Evolutionary conservation across 2,888 invertebrate species (phyloP).

Genomic region (Drosophila meridionalis): DNA sequence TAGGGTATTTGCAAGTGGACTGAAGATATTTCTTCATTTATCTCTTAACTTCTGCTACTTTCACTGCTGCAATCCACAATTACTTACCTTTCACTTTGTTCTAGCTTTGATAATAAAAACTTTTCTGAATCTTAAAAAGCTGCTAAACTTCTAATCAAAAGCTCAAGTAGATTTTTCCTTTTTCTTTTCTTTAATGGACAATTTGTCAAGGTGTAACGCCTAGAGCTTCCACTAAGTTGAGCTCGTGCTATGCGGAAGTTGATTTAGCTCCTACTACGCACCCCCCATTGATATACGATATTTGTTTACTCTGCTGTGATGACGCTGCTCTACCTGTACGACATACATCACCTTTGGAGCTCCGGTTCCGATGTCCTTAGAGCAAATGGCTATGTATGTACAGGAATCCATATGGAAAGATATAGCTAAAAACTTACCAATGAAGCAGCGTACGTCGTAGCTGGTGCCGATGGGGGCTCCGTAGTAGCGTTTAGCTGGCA

Average conservation of each 20-base stretch:
- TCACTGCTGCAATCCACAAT: background rate
- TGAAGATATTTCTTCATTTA: background rate
- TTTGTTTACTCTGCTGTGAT: background rate
- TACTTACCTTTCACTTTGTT: constrained; percentile 3
- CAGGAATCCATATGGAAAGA: constrained; percentile 2
- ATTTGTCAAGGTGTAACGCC: background rate
- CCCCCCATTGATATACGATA: background rate
- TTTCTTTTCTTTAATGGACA: background rate
- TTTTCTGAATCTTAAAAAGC: background rate
- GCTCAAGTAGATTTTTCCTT: background rate
- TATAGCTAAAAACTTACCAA: constrained; percentile 88
- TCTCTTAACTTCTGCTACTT: background rate
- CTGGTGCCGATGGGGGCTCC: constrained; percentile 96
- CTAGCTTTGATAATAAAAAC: background rate
- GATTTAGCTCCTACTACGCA: background rate
- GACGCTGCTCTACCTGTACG: background rate
- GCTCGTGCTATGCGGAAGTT: background rate
- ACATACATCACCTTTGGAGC: constrained; percentile 17
- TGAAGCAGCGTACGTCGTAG: constrained; percentile 94
- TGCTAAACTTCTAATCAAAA: background rate
- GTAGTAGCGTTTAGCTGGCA: constrained; percentile 95
- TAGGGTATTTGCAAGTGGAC: background rate
- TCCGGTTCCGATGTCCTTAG: background rate
- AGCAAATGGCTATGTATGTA: constrained; percentile 2
- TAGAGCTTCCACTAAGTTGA: background rate